These are phyloP conservation scores for Notocelia uddmanniana DNA, from an alignment of 2,888 invertebrate genomes.

Conservation along the genomic window DNA sequence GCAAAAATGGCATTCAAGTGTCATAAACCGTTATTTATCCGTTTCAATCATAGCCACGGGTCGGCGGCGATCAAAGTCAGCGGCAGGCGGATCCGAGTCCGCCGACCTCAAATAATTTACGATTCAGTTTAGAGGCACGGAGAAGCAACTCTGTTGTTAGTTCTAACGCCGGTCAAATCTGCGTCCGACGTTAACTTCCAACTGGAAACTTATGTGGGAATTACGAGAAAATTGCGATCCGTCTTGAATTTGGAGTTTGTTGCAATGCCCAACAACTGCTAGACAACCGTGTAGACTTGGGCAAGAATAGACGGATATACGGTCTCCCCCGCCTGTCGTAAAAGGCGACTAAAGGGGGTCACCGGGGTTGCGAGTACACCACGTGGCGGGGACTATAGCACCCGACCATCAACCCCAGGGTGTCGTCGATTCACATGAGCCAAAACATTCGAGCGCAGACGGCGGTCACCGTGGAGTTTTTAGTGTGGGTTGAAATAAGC, in stretches of 20 bases:
- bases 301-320: too few species aligned
- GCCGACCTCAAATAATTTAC: slow-evolving; percentile 78
- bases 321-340: too few species aligned
- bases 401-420: too few species aligned
- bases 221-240: slow-evolving; percentile 38
- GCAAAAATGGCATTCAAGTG: slow-evolving; percentile 42
- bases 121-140: slow-evolving; percentile 70
- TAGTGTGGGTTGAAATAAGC: too few species aligned
- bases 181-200: slow-evolving; percentile 70
- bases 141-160: slow-evolving; percentile 62
- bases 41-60: slow-evolving; percentile 65
- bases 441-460: too few species aligned
- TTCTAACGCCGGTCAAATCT: slow-evolving; percentile 70
- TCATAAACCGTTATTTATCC: slow-evolving; percentile 54
- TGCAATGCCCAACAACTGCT: slow-evolving; percentile 2
- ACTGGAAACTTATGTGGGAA: slow-evolving; percentile 48
- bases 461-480: too few species aligned
- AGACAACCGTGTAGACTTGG: too few species aligned
- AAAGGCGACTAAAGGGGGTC: too few species aligned
- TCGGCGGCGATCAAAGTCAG: slow-evolving; percentile 68
- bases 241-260: slow-evolving; percentile 19
- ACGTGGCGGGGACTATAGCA: too few species aligned
- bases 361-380: too few species aligned
- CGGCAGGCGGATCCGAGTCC: slow-evolving; percentile 70
- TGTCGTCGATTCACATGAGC: too few species aligned